Conservation (phyloP, 2,113 vertebrate species). For the Eclectus roratus region DNA sequence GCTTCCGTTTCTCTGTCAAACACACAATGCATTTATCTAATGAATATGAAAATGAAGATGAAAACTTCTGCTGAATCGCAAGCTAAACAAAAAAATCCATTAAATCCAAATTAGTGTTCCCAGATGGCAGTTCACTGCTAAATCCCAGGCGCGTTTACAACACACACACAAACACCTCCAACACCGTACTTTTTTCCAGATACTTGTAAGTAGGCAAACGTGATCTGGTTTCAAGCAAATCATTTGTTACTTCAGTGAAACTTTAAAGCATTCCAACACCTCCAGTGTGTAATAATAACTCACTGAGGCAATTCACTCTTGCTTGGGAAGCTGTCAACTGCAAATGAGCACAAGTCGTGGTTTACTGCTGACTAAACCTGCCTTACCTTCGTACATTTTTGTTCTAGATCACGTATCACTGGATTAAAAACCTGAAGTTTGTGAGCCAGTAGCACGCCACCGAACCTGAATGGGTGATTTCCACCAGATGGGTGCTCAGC, state of each 20-base stretch:
- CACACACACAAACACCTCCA: not conserved
- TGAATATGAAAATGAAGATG: not conserved
- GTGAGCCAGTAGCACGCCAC: accelerated
- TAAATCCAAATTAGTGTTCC: not conserved
- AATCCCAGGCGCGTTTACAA: not conserved
- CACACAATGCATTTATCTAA: not conserved
- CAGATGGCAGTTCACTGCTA: not conserved
- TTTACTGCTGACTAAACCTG: not conserved
- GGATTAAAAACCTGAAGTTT: not conserved
- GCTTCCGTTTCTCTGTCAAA: not conserved
- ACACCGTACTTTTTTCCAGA: not conserved
- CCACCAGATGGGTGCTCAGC: not conserved
- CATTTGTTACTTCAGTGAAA: not conserved
- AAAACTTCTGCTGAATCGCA: not conserved
- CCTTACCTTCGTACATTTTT: not conserved
- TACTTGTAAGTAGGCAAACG: not conserved
- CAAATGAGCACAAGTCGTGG: not conserved
- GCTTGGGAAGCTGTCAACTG: not conserved
- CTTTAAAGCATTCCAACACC: not conserved
- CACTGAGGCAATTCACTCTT: not conserved
- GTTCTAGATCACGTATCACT: not conserved
- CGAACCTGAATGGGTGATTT: accelerated
- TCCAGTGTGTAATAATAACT: not conserved
- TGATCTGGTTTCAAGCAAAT: not conserved
- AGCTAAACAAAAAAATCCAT: not conserved